Conservation (phyloP, 64 coral and sea anemone genomes). For the Stichodactyla mertensii region DNA sequence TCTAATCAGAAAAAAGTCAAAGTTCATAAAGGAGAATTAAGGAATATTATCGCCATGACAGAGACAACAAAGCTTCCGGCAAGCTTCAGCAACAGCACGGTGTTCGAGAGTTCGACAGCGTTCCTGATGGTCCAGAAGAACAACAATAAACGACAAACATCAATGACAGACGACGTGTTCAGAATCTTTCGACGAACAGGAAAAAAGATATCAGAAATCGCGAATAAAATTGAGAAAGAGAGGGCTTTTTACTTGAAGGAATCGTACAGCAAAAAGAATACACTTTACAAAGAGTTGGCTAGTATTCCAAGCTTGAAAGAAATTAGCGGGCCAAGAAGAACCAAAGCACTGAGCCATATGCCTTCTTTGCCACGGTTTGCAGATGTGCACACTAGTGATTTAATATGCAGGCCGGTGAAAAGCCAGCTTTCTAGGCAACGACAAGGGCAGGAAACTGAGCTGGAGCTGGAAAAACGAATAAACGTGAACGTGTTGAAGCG, state of each 20-base stretch:
- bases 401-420: slow-evolving; percentile 14
- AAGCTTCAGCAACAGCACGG: slow-evolving; percentile 1
- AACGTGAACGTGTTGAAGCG: slow-evolving; percentile 55
- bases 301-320: slow-evolving; percentile 1
- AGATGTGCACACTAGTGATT: slow-evolving; percentile 1
- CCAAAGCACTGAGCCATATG: not conserved
- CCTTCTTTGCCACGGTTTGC: not conserved
- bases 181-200: slow-evolving; percentile 58
- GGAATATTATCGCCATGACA: not conserved
- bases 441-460: slow-evolving; percentile 3
- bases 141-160: slow-evolving; percentile 25
- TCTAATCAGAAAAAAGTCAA: not conserved
- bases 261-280: slow-evolving; percentile 43
- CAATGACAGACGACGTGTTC: slow-evolving; percentile 57
- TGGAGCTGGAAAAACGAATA: slow-evolving; percentile 26
- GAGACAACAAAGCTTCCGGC: slow-evolving; percentile 19
- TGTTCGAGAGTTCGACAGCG: slow-evolving; percentile 38
- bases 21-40: not conserved
- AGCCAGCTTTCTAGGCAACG: slow-evolving; percentile 14
- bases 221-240: slow-evolving; percentile 43
- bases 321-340: not conserved
- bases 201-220: slow-evolving; percentile 31
- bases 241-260: slow-evolving; percentile 42
- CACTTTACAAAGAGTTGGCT: slow-evolving; percentile 58
- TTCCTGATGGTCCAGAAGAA: slow-evolving; percentile 61